These are phyloP conservation scores for Lagria hirta DNA, from an alignment of 2,888 invertebrate genomes.

Conservation along the genomic window DNA sequence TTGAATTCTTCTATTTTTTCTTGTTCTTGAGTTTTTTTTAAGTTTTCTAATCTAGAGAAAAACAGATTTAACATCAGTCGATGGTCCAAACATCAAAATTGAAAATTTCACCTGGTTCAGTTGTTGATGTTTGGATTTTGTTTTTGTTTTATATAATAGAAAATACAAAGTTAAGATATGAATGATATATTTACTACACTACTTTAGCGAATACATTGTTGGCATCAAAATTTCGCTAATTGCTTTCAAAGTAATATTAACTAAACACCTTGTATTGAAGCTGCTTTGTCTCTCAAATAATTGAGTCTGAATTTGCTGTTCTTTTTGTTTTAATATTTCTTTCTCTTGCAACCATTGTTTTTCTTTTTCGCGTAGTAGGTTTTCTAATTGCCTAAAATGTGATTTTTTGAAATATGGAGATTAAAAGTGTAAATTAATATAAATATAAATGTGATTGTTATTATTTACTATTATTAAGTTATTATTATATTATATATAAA, in stretches of 20 bases:
- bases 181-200: constrained; percentile 17
- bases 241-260: constrained; percentile 48
- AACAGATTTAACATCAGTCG: constrained; percentile 51
- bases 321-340: constrained; percentile 45
- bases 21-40: no score
- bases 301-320: constrained; percentile 44
- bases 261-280: constrained; percentile 51
- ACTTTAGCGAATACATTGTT: constrained; percentile 18
- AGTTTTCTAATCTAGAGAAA: constrained; percentile 46
- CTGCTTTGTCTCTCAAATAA: constrained; percentile 43
- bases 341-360: constrained; percentile 47
- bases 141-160: constrained; percentile 11
- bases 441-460: constrained; percentile 1
- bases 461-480: no score
- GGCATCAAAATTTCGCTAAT: constrained; percentile 49
- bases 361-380: constrained; percentile 45
- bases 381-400: constrained; percentile 43
- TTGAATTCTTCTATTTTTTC: no score
- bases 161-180: constrained; percentile 3
- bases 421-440: no score
- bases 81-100: constrained; percentile 41
- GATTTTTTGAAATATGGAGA: no score
- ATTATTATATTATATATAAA: constrained; percentile 1
- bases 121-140: constrained; percentile 21
- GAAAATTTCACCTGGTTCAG: constrained; percentile 20